phyloP scores from a whole-genome alignment of 2,797 vertebrate genomes.

The Helicolenus hilgendorfi region DNA sequence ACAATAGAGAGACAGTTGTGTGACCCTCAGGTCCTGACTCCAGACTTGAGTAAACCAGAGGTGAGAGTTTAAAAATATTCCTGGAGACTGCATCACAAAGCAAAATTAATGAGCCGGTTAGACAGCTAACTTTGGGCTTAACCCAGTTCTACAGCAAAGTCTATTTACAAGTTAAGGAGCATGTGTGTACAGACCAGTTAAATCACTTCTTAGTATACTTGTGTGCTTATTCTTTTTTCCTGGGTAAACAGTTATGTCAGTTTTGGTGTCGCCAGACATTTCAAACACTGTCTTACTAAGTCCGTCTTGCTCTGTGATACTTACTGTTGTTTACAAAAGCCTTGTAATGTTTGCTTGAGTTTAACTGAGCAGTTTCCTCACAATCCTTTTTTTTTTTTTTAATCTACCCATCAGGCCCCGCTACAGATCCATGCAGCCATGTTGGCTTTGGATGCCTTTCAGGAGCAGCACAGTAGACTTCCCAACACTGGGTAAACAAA shows the following conservation, averaged over 20 bases:
- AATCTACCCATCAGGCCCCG: constrained; percentile 90
- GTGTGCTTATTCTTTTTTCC: background rate
- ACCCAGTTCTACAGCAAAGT: background rate
- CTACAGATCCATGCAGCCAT: constrained; percentile 95
- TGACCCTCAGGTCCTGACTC: constrained; percentile 92
- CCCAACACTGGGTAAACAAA: constrained; percentile 93
- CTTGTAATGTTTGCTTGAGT: background rate
- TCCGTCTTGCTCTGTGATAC: background rate
- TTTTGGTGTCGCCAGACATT: background rate
- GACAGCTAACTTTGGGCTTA: background rate
- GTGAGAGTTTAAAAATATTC: constrained; percentile 79
- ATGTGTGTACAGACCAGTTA: background rate
- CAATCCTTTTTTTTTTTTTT: constrained; percentile 1
- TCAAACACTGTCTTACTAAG: background rate
- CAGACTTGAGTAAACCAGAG: constrained; percentile 98
- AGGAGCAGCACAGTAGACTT: constrained; percentile 92
- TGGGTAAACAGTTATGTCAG: background rate
- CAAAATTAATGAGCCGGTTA: background rate
- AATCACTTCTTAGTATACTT: background rate
- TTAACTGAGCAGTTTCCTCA: background rate
- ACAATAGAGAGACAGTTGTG: constrained; percentile 93
- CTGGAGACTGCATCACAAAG: background rate
- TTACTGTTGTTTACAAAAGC: background rate
- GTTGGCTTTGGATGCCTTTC: constrained; percentile 95
- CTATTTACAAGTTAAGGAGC: background rate